phyloP scores from a whole-genome alignment of 2,888 invertebrate genomes.

The Dasypolia templi region DNA sequence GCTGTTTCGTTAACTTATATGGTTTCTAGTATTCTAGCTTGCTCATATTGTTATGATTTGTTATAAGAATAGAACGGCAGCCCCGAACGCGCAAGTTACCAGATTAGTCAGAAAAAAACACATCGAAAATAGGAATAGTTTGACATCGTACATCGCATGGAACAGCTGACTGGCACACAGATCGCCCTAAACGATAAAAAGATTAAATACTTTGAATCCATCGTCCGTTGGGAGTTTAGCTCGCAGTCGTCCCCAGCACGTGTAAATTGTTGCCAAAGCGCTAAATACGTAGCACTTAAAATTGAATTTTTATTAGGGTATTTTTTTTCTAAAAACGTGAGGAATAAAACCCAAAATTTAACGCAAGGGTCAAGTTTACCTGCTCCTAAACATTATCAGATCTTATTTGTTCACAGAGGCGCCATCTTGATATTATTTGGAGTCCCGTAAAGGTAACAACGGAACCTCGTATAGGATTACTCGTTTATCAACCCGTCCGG shows the following conservation, averaged over 20 bases:
- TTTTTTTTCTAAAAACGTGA: conserved; percentile 56
- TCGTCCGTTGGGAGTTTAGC: conserved; percentile 41
- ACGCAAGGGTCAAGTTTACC: conserved; percentile 76
- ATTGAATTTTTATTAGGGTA: conserved; percentile 71
- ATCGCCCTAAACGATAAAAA: conserved; percentile 60
- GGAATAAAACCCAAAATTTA: conserved; percentile 70
- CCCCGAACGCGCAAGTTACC: conserved; percentile 16
- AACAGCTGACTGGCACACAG: conserved; percentile 61
- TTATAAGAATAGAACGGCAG: conserved; percentile 45
- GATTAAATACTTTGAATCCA: conserved; percentile 60
- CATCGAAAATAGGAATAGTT: conserved; percentile 27
- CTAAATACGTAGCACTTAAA: conserved; percentile 68
- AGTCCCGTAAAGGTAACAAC: conserved; percentile 65
- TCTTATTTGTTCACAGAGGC: conserved; percentile 76
- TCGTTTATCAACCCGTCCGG: conserved; percentile 68
- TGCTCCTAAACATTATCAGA: conserved; percentile 77
- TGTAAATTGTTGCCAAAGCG: conserved; percentile 64
- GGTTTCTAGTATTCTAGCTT: conserved; percentile 48
- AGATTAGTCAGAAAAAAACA: conserved; percentile 43
- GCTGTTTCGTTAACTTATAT: conserved; percentile 49
- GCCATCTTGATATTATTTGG: conserved; percentile 75
- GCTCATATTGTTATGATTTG: conserved; percentile 37
- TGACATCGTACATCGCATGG: conserved; percentile 45
- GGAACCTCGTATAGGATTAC: conserved; percentile 62
- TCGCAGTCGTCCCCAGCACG: conserved; percentile 28